Evolutionary conservation across 2,888 invertebrate species (phyloP).

Genomic region (Pyrocoelia pectoralis): DNA sequence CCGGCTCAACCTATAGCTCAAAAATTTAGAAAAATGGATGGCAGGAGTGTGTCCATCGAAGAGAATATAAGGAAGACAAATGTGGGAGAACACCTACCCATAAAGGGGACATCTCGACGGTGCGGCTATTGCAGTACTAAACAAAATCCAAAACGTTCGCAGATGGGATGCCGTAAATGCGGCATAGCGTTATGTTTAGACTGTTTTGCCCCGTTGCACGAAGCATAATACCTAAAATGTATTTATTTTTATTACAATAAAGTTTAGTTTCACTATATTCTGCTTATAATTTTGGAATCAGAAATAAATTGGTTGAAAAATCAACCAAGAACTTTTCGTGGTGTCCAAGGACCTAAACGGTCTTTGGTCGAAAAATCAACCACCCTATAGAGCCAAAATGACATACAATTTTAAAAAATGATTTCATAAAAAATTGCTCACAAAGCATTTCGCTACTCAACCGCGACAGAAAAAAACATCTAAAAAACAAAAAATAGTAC

Average conservation of each 20-base stretch:
- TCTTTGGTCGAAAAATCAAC: too few relatives aligned
- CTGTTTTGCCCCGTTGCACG: background rate
- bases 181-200: background rate
- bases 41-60: background rate
- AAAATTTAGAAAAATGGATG: background rate
- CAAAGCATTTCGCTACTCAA: too few relatives aligned
- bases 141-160: background rate
- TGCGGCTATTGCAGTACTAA: background rate
- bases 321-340: too few relatives aligned
- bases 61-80: background rate
- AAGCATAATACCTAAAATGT: background rate
- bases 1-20: background rate
- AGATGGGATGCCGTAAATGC: background rate
- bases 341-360: too few relatives aligned
- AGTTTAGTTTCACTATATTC: too few relatives aligned
- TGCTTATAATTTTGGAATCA: too few relatives aligned
- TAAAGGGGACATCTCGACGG: background rate
- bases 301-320: too few relatives aligned
- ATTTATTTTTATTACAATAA: background rate
- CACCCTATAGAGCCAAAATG: too few relatives aligned
- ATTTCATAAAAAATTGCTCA: too few relatives aligned
- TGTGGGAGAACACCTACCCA: background rate
- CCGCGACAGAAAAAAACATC: too few relatives aligned
- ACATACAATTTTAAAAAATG: too few relatives aligned
- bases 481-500: too few relatives aligned